Conservation (phyloP, 2,113 vertebrate species). For the Serinus canaria region DNA sequence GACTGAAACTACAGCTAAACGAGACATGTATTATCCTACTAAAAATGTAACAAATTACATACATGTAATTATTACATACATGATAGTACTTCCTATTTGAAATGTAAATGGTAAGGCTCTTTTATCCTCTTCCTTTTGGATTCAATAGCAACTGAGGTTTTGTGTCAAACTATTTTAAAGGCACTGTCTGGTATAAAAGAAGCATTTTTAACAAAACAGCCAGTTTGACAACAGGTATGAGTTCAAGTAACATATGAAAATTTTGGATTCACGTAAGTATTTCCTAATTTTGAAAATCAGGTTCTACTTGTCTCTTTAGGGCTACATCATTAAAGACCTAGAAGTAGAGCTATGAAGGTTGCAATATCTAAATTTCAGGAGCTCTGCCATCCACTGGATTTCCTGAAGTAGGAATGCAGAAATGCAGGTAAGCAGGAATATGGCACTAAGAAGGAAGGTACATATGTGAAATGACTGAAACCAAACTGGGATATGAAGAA, state of each 20-base stretch:
- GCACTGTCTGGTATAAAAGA: not conserved
- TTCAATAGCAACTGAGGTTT: not conserved
- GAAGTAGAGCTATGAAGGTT: rapidly evolving
- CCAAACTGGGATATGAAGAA: not conserved
- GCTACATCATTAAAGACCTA: not conserved
- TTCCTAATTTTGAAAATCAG: not conserved
- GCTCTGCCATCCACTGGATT: not conserved
- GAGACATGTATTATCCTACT: not conserved
- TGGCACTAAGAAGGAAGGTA: not conserved
- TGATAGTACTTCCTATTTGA: not conserved
- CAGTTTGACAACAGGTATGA: not conserved
- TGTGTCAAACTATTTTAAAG: not conserved
- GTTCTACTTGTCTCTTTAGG: not conserved
- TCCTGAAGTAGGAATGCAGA: not conserved
- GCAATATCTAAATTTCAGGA: not conserved
- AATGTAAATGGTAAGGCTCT: not conserved
- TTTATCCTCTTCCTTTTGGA: not conserved
- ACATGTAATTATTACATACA: not conserved
- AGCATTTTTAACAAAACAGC: not conserved
- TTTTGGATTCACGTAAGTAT: not conserved
- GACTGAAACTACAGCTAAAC: not conserved
- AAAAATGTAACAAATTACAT: not conserved
- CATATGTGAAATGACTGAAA: not conserved
- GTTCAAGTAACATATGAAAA: not conserved
- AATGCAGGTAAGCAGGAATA: not conserved